Evolutionary conservation across 1,140 invertebrate species (phyloP), one percentile per base, ranked within the genome.

Genomic region (Drosophila asahinai): DNA sequence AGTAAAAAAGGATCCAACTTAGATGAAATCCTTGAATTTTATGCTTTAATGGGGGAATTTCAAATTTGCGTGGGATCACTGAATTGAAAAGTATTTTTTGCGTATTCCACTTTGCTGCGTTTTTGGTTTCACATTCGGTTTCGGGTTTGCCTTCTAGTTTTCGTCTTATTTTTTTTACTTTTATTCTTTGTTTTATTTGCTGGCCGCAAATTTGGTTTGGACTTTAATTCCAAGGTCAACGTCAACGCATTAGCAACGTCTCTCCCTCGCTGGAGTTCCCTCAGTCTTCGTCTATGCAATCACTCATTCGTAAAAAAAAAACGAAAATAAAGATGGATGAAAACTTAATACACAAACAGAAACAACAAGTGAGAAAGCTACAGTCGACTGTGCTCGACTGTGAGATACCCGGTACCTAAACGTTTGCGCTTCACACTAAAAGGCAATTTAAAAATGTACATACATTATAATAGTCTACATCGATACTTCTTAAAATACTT

Each of bases 201-300:
- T 71, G 66, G 14, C 48, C 49, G 43, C 66, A 59, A 71, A 83
- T 65, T 77, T 77, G 57, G 81, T 25, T 82, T 82, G 63, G 70
- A 86, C 78, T 86, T 72, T 70, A 72, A 75, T 73, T 82, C 48
- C 83, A 86, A 86, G 83, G 83, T 87, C 71, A 73, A 25, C 70
- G 45, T 49, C 59, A 55, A 57, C 82, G 79, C 83, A 86, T 86
- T 81, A 81, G 74, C 72, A 52, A 17, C 54, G 57, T 83, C 70
- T 51, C 36, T 40, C 6, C 42, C 22, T 36, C 48, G 45, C 14
- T 38, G 3, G 15, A 14, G 1, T 42, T 49, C 52, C 5, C 1
- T 42, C 38, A 43, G 8, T 47, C 58, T 4, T 36, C 33, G 55
- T 61, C 67, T 73, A 74, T 72, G 82, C 82, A 84, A 86, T 84